Conservation (phyloP, 2,113 vertebrate species). For the Psettodes erumei region DNA sequence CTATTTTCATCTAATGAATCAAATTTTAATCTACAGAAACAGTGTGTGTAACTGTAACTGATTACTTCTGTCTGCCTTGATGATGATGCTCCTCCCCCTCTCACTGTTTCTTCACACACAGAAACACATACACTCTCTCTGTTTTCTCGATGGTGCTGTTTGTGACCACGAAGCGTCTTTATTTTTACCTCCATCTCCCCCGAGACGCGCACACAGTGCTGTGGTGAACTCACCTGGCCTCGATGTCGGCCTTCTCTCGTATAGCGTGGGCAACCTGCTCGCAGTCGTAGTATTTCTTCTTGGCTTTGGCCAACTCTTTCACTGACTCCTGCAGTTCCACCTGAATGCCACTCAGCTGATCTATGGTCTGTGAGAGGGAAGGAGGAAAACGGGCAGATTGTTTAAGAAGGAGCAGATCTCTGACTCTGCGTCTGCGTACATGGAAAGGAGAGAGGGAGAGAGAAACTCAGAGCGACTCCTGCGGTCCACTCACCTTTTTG, state of each 20-base stretch:
- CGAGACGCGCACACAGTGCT: neutral
- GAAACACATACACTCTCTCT: neutral
- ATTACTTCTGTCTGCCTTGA: neutral
- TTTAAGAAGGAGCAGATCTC: constrained; percentile 3
- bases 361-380: constrained; percentile 88
- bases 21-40: no score
- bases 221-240: constrained; percentile 91
- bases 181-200: neutral
- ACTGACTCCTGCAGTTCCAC: constrained; percentile 96
- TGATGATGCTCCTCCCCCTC: neutral
- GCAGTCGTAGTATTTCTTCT: constrained; percentile 98
- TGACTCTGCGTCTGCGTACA: constrained; percentile 20
- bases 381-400: constrained; percentile 18
- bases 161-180: constrained; percentile 9
- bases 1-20: neutral
- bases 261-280: constrained; percentile 98
- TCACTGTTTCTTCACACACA: neutral
- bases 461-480: constrained; percentile 13
- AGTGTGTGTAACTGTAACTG: no score
- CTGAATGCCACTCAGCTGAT: constrained; percentile 96
- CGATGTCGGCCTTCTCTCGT: constrained; percentile 97
- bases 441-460: neutral
- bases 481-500: constrained; percentile 87
- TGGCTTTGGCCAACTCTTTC: constrained; percentile 98
- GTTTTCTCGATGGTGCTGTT: constrained; percentile 7